Evolutionary conservation across 2,113 vertebrate species (phyloP).

Genomic region (Pantherophis guttatus): DNA sequence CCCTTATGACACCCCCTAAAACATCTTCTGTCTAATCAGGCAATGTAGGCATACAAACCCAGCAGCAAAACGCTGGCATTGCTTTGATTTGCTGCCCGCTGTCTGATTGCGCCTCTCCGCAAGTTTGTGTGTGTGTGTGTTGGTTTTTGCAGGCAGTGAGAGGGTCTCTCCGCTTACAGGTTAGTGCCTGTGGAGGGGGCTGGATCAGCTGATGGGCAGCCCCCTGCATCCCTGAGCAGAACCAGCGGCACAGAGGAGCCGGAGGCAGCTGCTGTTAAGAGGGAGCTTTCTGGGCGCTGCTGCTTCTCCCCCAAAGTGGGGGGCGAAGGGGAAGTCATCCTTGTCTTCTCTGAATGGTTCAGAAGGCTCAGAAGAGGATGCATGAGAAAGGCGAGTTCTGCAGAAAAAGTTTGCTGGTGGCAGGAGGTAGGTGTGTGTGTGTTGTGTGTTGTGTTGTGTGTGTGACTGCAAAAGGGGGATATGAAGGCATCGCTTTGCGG

Average conservation of each 20-base stretch:
- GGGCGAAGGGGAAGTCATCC: not conserved
- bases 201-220: conserved; percentile 24
- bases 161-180: conserved; percentile 19
- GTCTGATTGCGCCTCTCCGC: too few species aligned
- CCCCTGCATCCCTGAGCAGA: conserved; percentile 30
- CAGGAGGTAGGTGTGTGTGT: not conserved
- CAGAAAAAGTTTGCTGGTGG: conserved; percentile 1
- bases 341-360: too few species aligned
- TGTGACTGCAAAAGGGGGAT: not conserved
- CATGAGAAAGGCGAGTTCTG: not conserved
- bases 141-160: not conserved
- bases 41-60: not conserved
- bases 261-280: not conserved
- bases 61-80: not conserved
- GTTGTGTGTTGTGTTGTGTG: not conserved
- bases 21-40: not conserved
- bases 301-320: not conserved
- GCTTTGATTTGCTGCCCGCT: not conserved
- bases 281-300: not conserved
- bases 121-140: not conserved
- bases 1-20: not conserved
- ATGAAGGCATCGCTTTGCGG: not conserved
- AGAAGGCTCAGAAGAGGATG: not conserved
- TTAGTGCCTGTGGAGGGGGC: not conserved
- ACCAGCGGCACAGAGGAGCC: not conserved